Evolutionary conservation across 2,888 invertebrate genomes (phyloP), one percentile per base, ranked within the genome.

Genomic region (Spicauda simplicius): DNA sequence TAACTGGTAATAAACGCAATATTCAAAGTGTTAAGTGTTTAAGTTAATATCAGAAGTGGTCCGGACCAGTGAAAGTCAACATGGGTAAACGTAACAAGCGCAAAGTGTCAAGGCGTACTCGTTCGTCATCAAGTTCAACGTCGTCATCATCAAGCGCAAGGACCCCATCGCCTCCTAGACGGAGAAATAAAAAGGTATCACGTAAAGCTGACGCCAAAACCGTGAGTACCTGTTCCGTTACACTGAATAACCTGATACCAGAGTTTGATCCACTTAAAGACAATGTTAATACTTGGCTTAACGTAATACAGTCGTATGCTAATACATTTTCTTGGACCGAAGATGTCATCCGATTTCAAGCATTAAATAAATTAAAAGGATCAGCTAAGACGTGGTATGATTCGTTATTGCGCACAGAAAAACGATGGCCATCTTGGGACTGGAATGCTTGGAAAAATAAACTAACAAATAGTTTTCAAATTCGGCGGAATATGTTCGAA

Each of bases 231-330:
- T 33, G 33, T 8, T 33, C 33, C 8, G 33, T 33, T 14, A 14
- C 41, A 10, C 14, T 41, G 5, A 12, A 41, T 11, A 69, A 59
- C n/a, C 60, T 75, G 25, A 74, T 77, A 41, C 74, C 75, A 2
- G 74, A 75, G 37, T 77, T 77, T 57, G 71, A 75, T 53, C 75
- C 76, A 0, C 33, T 76, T 25, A 54, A 58, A 0, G 73, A 41
- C 64, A 64, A 73, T 62, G 30, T 75, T 10, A 54, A 56, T n/a
- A 67, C 73, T 41, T 76, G 76, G 76, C 48, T 74, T 18, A 73
- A 71, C 56, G 64, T 75, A 1, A 68, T 75, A 2, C 55, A 72
- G 33, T 70, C 72, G 2, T 72, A 73, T 41, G 65, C 72, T 4
- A n/a, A 25, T 16, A 71, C 72, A 18, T 73, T 73, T 59, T 25